A percentile compares a stretch with the other conserved stretches of the same genome.
These are phyloP conservation scores for Recurvirostra avosetta DNA, from an alignment of 2,113 vertebrate genomes.

Conservation along the genomic window DNA sequence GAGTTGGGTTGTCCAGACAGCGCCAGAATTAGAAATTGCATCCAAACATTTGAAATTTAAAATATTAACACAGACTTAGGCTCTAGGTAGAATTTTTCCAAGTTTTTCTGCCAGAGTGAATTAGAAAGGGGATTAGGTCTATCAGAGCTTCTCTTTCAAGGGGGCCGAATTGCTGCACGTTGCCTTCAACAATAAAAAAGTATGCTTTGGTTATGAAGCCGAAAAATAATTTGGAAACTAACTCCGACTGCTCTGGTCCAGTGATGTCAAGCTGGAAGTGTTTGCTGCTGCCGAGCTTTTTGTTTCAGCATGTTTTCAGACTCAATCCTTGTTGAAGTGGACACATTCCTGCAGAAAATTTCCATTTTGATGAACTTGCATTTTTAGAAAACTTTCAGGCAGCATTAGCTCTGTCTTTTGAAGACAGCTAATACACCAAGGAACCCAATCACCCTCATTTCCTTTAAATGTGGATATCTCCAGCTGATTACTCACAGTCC, in stretches of 20 bases:
- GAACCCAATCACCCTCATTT: background rate
- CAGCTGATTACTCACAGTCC: rapidly evolving
- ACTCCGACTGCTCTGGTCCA: background rate
- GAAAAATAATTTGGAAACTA: background rate
- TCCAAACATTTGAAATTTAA: background rate
- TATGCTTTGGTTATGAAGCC: background rate
- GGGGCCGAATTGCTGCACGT: rapidly evolving
- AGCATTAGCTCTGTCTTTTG: background rate
- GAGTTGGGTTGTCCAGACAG: background rate
- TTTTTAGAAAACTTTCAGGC: background rate
- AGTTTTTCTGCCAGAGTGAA: background rate
- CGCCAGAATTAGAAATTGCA: background rate
- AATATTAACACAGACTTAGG: background rate
- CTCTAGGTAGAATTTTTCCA: background rate
- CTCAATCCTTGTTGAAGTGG: background rate
- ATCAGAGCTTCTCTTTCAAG: background rate
- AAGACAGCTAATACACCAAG: background rate
- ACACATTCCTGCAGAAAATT: background rate
- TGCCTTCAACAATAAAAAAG: background rate
- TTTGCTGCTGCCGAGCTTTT: background rate
- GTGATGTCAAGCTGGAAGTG: background rate
- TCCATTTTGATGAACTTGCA: background rate
- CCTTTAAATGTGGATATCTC: background rate
- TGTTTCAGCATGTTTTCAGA: background rate
- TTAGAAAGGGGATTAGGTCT: background rate